A percentile compares a stretch with the other conserved stretches of the same genome.
Conservation (phyloP, 2,888 invertebrate species). For the Hermodice carunculata region DNA sequence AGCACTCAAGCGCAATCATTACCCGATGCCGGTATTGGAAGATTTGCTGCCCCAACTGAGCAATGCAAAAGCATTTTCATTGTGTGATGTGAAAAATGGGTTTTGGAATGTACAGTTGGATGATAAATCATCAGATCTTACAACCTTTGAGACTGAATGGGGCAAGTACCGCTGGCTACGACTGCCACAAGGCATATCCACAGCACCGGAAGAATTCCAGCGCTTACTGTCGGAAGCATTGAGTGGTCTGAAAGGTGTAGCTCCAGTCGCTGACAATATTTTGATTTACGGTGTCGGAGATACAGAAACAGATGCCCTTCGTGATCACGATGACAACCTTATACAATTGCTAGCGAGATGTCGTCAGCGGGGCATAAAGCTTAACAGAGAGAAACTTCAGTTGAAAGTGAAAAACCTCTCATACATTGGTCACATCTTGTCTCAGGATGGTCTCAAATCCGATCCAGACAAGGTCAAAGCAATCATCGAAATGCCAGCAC, state of each 20-base stretch:
- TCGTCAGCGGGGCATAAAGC: conserved; percentile 17
- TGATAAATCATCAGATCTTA: conserved; percentile 27
- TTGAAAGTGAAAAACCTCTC: conserved; percentile 17
- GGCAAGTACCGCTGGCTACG: conserved; percentile 31
- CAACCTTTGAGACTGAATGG: conserved; percentile 22
- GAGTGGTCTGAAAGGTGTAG: conserved; percentile 31
- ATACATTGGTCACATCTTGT: conserved; percentile 32
- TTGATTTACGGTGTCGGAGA: conserved; percentile 38
- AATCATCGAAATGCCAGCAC: conserved; percentile 22
- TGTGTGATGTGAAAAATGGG: conserved; percentile 22
- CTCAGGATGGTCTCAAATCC: conserved; percentile 16
- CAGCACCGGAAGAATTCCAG: conserved; percentile 32
- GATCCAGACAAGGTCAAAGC: conserved; percentile 32
- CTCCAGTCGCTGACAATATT: conserved; percentile 37
- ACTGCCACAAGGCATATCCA: conserved; percentile 35
- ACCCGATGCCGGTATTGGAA: conserved; percentile 32
- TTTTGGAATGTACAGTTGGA: conserved; percentile 32
- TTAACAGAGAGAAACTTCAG: conserved; percentile 31
- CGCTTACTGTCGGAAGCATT: conserved; percentile 26
- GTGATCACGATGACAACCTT: conserved; percentile 24
- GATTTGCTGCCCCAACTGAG: conserved; percentile 32
- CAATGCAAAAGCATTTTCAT: conserved; percentile 29
- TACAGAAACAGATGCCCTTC: too few relatives aligned
- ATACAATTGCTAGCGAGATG: conserved; percentile 19
- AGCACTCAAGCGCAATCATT: conserved; percentile 27